Evolutionary conservation across 2,888 invertebrate species (phyloP), one percentile per base, ranked within the genome.

Genomic region (Phalera bucephala): DNA sequence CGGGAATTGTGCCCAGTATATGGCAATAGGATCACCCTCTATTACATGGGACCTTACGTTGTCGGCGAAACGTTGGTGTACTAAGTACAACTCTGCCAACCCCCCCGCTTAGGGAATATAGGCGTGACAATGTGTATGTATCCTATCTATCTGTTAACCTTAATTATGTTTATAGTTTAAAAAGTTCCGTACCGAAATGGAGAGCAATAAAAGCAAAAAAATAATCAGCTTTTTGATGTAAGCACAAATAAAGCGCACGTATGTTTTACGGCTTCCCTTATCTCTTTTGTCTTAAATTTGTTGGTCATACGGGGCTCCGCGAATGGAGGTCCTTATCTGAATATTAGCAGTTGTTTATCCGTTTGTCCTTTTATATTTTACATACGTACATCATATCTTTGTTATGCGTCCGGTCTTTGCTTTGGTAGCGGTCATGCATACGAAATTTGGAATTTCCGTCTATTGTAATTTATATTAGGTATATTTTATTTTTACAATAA

Each of bases 311-410:
- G 68, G n/a, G n/a, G n/a, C n/a, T n/a, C n/a, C n/a, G n/a, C n/a
- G n/a, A n/a, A n/a, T n/a, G n/a, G n/a, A n/a, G 69, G 59, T 53
- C 38, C 76, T 76, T 80, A 80, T 80, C 80, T 79, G 69, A 78
- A 76, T 80, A 80, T 78, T 74, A 75, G 74, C 77, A 65, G 72
- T 75, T 76, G 78, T 78, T 79, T 76, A 75, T 72, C 68, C 67
- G 57, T 60, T 52, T 70, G 72, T 71, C 67, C 70, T 72, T 75
- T 76, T 72, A 69, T 59, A 74, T 75, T 72, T 72, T 40, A 58
- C 64, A 58, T 63, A 58, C 72, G 72, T 73, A 62, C 59, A 60
- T 56, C 66, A 64, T 72, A 73, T 73, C 72, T 74, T 63, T 66
- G 56, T 57, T 67, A 65, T 53, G 53, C 57, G n/a, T n/a, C n/a